A percentile compares a stretch with the other conserved stretches of the same genome.
Conservation (phyloP, 2,797 vertebrate genomes). For the Sebastes iracundus region DNA sequence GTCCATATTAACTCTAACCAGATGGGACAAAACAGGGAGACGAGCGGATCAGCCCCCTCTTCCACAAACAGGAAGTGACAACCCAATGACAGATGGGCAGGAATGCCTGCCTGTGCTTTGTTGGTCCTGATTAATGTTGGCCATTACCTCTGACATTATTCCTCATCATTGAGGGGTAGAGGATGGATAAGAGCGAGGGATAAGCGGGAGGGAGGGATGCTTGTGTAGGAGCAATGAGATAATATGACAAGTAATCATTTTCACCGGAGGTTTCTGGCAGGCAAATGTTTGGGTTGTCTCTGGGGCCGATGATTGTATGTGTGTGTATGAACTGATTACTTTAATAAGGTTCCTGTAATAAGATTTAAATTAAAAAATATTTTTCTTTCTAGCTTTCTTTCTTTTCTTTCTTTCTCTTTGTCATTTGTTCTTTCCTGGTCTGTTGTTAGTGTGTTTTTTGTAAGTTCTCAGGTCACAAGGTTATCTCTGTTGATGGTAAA, state of each 20-base stretch:
- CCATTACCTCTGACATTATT: conserved; percentile 73
- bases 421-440: neutral
- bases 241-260: conserved; percentile 54
- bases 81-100: conserved; percentile 66
- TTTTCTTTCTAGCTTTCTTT: neutral
- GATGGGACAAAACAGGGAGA: conserved; percentile 58
- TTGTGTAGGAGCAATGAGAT: conserved; percentile 56
- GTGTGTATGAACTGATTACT: conserved; percentile 19
- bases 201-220: conserved; percentile 32
- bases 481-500: conserved; percentile 68
- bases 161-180: conserved; percentile 47
- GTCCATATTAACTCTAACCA: conserved; percentile 55
- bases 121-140: conserved; percentile 68
- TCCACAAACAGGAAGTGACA: conserved; percentile 70
- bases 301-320: neutral
- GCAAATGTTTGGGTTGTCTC: conserved; percentile 39
- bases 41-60: conserved; percentile 36
- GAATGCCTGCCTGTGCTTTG: conserved; percentile 58
- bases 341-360: neutral
- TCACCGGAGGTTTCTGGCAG: conserved; percentile 33
- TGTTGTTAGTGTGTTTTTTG: conserved; percentile 4
- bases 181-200: conserved; percentile 43
- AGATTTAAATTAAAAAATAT: neutral
- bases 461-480: conserved; percentile 42
- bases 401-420: neutral